These are phyloP conservation scores for Danio albolineatus DNA, from an alignment of 2,797 vertebrate species.

Conservation along the genomic window DNA sequence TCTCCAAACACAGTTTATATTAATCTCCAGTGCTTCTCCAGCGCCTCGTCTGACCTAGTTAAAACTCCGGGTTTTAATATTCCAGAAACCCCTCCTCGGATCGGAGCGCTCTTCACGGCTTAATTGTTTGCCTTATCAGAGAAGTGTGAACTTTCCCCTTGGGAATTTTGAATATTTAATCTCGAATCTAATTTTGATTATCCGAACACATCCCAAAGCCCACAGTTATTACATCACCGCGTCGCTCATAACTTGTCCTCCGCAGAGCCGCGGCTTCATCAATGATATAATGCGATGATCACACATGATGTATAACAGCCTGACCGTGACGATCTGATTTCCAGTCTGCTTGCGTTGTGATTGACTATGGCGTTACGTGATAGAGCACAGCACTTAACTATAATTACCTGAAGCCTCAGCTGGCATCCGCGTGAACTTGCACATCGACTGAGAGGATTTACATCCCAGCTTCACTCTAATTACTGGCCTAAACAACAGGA, in stretches of 20 bases:
- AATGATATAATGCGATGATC: conserved; percentile 47
- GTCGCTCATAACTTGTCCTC: conserved; percentile 8
- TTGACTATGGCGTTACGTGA: conserved; percentile 52
- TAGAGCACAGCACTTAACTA: conserved; percentile 52
- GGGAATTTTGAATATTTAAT: conserved; percentile 52
- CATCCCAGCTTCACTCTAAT: conserved; percentile 51
- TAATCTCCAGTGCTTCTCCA: conserved; percentile 31
- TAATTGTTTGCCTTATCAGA: conserved; percentile 57
- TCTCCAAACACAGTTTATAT: not conserved
- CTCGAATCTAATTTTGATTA: conserved; percentile 55
- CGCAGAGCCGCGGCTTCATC: not conserved
- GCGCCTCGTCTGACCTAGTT: conserved; percentile 27
- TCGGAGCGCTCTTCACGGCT: not conserved
- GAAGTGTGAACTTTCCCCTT: conserved; percentile 38
- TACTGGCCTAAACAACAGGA: conserved; percentile 42
- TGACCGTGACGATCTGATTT: conserved; percentile 43
- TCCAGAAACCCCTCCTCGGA: not conserved
- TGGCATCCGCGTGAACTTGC: conserved; percentile 51
- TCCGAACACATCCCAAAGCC: conserved; percentile 44
- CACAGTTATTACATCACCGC: conserved; percentile 35
- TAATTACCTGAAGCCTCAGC: conserved; percentile 54
- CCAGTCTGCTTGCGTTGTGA: conserved; percentile 44
- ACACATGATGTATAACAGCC: conserved; percentile 41
- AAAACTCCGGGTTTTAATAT: conserved; percentile 28
- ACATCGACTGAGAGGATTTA: conserved; percentile 50